phyloP scores from a whole-genome alignment of 1,140 invertebrate species.

The Gryon sp. region DNA sequence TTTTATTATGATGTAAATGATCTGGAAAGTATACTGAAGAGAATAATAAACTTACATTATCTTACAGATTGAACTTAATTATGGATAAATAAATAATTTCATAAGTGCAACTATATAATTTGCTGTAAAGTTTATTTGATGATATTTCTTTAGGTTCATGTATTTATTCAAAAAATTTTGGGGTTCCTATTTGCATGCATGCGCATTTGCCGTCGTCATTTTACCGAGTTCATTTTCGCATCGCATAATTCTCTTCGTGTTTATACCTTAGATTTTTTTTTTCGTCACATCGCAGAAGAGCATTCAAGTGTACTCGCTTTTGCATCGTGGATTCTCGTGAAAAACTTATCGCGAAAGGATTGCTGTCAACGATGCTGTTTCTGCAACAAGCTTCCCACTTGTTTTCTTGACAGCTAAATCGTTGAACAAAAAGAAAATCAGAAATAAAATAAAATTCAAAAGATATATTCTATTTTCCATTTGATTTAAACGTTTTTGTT shows the following conservation, averaged over 20 bases:
- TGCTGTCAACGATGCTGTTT: conserved; percentile 7
- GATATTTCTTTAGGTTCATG: neutral
- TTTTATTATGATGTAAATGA: no score
- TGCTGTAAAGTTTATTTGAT: neutral
- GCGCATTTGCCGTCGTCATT: neutral
- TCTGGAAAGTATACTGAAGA: no score
- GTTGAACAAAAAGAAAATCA: no score
- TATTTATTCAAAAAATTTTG: neutral
- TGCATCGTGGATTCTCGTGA: conserved; percentile 17
- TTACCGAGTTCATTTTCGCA: conserved; percentile 22
- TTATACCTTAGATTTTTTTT: conserved; percentile 24
- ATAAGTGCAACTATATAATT: conserved; percentile 11
- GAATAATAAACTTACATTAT: no score
- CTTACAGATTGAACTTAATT: no score
- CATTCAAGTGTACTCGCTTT: conserved; percentile 7
- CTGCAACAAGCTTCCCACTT: no score
- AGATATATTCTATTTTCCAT: no score
- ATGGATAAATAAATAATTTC: no score
- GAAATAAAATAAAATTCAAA: no score
- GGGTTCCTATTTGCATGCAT: neutral
- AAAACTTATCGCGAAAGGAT: conserved; percentile 17
- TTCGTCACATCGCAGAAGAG: neutral
- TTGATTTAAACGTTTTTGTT: no score
- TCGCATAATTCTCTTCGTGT: conserved; percentile 18
- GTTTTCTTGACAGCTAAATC: no score